Evolutionary conservation across 1,140 invertebrate genomes (phyloP).

Genomic region (Saccostrea glomerata): DNA sequence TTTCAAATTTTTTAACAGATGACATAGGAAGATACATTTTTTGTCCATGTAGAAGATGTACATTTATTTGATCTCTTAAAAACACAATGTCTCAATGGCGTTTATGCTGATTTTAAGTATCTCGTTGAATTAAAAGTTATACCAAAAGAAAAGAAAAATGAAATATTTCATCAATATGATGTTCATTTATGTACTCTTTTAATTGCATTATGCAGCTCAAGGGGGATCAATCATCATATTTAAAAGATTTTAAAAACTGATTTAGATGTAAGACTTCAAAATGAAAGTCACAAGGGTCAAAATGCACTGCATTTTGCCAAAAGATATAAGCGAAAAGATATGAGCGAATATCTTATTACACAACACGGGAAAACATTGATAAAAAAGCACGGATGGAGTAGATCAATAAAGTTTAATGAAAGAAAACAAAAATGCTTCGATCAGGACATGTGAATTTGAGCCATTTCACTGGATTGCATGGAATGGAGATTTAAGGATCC

Average conservation of each 20-base stretch:
- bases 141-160: not conserved
- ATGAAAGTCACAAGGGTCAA: not conserved
- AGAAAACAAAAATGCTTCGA: not conserved
- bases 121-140: not conserved
- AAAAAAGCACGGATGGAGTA: too few relatives aligned
- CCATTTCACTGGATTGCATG: not conserved
- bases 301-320: not conserved
- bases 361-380: too few relatives aligned
- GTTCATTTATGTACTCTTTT: not conserved
- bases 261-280: not conserved
- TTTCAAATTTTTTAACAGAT: conserved; percentile 4
- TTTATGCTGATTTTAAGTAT: not conserved
- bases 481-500: not conserved
- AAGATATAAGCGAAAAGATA: not conserved
- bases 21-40: not conserved
- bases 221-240: not conserved
- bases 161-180: not conserved
- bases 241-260: not conserved
- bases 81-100: not conserved
- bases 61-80: not conserved
- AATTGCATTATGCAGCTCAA: conserved; percentile 5
- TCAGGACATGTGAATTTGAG: not conserved
- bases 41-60: not conserved
- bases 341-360: not conserved
- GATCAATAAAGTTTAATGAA: too few relatives aligned